These are phyloP conservation scores for Enteromius paludinosus DNA, from an alignment of 2,797 vertebrate genomes.

Conservation along the genomic window DNA sequence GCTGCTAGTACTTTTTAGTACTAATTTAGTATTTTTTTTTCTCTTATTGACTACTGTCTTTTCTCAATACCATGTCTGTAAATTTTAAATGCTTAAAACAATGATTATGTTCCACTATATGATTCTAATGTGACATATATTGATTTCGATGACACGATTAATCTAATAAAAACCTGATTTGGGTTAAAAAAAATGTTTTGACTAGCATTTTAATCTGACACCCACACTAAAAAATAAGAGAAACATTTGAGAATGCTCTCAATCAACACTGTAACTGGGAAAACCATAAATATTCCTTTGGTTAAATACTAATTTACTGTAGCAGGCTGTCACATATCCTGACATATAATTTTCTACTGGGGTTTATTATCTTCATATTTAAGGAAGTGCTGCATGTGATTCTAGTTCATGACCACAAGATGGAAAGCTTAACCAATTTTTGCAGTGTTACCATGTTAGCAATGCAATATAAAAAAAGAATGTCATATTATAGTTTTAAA, in stretches of 20 bases:
- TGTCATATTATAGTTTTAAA: too few relatives aligned
- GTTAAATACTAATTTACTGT: not conserved
- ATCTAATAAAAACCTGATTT: not conserved
- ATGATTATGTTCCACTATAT: not conserved
- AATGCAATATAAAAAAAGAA: too few relatives aligned
- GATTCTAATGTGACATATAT: not conserved
- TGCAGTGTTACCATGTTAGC: too few relatives aligned
- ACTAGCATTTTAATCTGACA: too few relatives aligned
- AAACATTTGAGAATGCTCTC: not conserved
- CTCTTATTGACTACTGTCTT: not conserved
- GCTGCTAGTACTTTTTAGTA: not conserved
- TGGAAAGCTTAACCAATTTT: constrained; percentile 15
- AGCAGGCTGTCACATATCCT: not conserved
- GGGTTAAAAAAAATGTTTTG: not conserved
- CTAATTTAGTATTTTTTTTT: not conserved
- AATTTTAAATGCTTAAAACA: not conserved
- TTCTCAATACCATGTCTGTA: not conserved
- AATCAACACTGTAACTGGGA: not conserved
- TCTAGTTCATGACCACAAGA: constrained; percentile 10
- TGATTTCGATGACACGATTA: not conserved
- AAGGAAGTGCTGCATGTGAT: not conserved
- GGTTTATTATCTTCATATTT: not conserved
- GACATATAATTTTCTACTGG: not conserved
- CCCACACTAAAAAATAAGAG: not conserved
- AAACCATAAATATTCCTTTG: not conserved